phyloP scores from a whole-genome alignment of 2,797 vertebrate species.

The Buphagus erythrorhynchus region DNA sequence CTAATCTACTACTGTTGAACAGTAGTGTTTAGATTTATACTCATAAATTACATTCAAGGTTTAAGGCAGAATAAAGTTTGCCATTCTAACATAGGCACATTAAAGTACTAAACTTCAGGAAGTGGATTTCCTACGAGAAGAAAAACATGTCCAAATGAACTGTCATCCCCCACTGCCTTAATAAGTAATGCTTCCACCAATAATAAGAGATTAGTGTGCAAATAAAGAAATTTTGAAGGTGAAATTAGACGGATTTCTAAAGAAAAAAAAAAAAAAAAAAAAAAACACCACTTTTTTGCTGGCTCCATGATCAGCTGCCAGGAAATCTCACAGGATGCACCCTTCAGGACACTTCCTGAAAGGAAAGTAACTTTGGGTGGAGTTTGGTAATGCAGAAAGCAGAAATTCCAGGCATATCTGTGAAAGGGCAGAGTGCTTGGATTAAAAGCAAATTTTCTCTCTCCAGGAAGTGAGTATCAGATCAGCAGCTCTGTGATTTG shows the following conservation, averaged over 20 bases:
- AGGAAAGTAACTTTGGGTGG: slow-evolving; percentile 57
- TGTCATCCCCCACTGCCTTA: background rate
- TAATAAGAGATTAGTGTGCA: background rate
- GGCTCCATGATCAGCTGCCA: background rate
- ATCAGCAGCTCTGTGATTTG: background rate
- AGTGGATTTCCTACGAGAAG: background rate
- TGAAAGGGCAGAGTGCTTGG: slow-evolving; percentile 4
- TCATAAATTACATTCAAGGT: background rate
- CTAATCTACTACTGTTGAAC: background rate
- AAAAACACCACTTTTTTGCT: background rate
- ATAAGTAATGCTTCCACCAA: background rate
- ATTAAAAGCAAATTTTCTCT: background rate
- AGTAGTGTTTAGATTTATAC: background rate
- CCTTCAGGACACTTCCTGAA: slow-evolving; percentile 43
- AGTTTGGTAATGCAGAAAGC: background rate
- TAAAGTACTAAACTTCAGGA: background rate
- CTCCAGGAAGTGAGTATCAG: background rate
- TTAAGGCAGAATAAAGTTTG: background rate
- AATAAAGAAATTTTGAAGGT: background rate
- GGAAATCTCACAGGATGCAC: slow-evolving; percentile 49
- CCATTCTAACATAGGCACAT: background rate
- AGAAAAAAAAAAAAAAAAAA: background rate
- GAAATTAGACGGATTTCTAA: background rate
- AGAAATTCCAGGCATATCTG: background rate
- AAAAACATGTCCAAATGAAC: background rate